Evolutionary conservation across 2,113 vertebrate genomes (phyloP).

Genomic region (Serilophus lunatus): DNA sequence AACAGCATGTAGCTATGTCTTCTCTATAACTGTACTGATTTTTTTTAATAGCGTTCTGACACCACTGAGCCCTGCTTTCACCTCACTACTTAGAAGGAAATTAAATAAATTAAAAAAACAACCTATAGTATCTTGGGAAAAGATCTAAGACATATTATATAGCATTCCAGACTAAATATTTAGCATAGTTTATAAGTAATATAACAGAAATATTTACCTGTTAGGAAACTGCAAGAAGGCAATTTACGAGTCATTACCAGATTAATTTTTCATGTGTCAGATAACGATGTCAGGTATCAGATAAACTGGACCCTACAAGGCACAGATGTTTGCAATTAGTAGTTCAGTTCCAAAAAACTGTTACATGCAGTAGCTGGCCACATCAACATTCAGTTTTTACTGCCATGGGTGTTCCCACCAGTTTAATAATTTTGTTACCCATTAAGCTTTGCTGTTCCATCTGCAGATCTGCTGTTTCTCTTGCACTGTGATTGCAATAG

Average conservation of each 20-base stretch:
- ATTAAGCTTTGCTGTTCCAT: background rate
- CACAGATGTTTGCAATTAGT: background rate
- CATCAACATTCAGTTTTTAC: background rate
- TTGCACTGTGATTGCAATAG: background rate
- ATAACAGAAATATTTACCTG: background rate
- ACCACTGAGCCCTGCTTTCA: background rate
- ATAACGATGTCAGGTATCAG: background rate
- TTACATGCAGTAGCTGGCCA: background rate
- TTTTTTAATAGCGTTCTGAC: background rate
- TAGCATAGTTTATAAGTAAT: background rate
- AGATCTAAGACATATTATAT: background rate
- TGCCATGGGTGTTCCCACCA: background rate
- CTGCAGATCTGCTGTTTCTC: background rate
- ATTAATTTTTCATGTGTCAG: conserved; percentile 5
- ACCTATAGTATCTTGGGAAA: background rate
- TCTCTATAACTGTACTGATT: background rate
- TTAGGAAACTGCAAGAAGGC: background rate
- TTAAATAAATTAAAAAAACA: background rate
- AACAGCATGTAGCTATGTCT: background rate
- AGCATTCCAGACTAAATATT: background rate
- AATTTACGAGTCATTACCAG: background rate
- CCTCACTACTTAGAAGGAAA: background rate
- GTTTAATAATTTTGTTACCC: background rate
- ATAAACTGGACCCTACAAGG: background rate
- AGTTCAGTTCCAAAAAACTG: background rate